A percentile compares a stretch with the other conserved stretches of the same genome.
These are phyloP conservation scores for Neodiprion pinetum DNA, from an alignment of 1,140 invertebrate species.

Conservation along the genomic window DNA sequence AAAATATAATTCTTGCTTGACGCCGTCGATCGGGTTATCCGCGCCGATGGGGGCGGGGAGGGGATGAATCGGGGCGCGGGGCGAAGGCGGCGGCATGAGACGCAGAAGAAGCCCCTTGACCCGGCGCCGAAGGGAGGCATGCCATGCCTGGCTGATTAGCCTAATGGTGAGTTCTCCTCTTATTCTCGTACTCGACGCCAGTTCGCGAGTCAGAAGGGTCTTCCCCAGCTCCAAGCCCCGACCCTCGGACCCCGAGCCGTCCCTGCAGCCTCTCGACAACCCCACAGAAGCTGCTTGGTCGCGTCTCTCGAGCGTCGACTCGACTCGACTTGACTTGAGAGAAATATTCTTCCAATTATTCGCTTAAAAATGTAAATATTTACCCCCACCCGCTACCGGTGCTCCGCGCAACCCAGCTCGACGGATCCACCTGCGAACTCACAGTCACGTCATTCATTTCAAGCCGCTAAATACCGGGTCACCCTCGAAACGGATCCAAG, in stretches of 20 bases:
- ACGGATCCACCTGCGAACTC: neutral
- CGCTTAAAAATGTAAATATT: constrained; percentile 45
- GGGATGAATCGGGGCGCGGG: constrained; percentile 29
- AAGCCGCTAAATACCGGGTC: constrained; percentile 4
- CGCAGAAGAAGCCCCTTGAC: constrained; percentile 40
- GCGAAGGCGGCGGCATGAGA: constrained; percentile 31
- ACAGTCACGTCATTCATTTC: neutral
- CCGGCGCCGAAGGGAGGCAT: constrained; percentile 43
- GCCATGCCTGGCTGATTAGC: constrained; percentile 56
- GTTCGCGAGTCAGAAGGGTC: constrained; percentile 40
- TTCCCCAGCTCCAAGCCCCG: constrained; percentile 25
- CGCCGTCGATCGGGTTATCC: too few species aligned
- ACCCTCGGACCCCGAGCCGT: constrained; percentile 26
- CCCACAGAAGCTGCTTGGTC: neutral
- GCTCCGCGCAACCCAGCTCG: constrained; percentile 21
- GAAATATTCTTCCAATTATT: constrained; percentile 54
- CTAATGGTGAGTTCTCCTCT: constrained; percentile 57
- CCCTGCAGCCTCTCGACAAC: constrained; percentile 15
- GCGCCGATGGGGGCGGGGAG: too few species aligned
- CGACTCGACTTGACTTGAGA: constrained; percentile 40
- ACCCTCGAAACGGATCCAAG: constrained; percentile 2
- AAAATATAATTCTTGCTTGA: too few species aligned
- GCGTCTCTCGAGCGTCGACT: constrained; percentile 29
- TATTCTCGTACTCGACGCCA: constrained; percentile 57
- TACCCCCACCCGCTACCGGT: constrained; percentile 28